Percentiles rank a stretch among this genome's conserved stretches.
These are phyloP conservation scores for Chloroceryle inda DNA, from an alignment of 2,797 vertebrate genomes.

Conservation along the genomic window DNA sequence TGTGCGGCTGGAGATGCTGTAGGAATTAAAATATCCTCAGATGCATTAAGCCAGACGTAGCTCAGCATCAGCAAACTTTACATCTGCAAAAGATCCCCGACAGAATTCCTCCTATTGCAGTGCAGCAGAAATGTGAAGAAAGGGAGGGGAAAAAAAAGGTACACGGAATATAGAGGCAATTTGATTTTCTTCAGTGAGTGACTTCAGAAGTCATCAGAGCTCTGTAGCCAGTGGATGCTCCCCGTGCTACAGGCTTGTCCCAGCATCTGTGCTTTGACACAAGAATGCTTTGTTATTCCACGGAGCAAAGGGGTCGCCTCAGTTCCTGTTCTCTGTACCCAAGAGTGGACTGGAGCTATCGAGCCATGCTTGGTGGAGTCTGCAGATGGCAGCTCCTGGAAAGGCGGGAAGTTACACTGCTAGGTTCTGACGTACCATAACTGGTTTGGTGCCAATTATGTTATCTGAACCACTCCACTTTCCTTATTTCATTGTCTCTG, in stretches of 20 bases:
- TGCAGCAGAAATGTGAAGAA: not conserved
- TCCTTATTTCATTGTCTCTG: not conserved
- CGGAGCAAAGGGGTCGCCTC: not conserved
- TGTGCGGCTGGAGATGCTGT: not conserved
- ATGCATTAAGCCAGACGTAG: not conserved
- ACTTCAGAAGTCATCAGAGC: not conserved
- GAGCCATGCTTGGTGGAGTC: not conserved
- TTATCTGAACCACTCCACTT: not conserved
- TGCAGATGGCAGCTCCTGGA: not conserved
- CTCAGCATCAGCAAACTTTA: not conserved
- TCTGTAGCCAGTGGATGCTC: not conserved
- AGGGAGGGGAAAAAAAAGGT: not conserved
- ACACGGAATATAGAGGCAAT: not conserved
- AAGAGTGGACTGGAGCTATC: not conserved
- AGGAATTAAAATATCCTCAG: conserved; percentile 6
- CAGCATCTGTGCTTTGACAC: not conserved
- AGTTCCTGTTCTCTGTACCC: not conserved
- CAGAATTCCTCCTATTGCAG: not conserved
- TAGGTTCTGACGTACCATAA: not conserved
- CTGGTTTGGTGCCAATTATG: not conserved
- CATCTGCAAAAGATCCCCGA: not conserved
- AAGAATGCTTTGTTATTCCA: not conserved
- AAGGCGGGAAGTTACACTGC: not conserved
- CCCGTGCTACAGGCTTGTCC: not conserved
- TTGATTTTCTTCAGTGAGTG: not conserved